These are phyloP conservation scores for Trichomalopsis sarcophagae DNA, from an alignment of 1,140 invertebrate species.

Conservation along the genomic window DNA sequence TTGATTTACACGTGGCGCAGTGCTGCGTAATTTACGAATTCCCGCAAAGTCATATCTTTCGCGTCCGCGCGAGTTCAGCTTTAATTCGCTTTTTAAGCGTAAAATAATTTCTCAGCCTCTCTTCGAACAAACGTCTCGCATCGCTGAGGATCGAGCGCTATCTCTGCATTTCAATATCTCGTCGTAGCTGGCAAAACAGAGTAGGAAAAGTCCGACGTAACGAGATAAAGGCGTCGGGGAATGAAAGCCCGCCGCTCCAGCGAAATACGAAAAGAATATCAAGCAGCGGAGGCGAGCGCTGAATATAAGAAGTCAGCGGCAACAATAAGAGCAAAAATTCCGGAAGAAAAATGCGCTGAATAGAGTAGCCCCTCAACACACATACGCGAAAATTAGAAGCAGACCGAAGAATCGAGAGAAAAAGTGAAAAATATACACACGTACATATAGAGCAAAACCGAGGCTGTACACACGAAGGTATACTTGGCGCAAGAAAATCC, in stretches of 20 bases:
- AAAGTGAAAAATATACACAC: constrained; percentile 64
- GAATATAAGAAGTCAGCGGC: background rate
- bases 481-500: constrained; percentile 65
- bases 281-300: background rate
- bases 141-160: background rate
- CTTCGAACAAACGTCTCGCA: background rate
- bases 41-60: background rate
- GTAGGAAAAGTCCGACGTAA: background rate
- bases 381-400: background rate
- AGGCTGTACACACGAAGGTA: background rate
- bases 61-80: no score
- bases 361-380: background rate
- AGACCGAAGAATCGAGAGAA: background rate
- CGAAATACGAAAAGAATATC: constrained; percentile 54
- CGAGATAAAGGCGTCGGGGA: background rate
- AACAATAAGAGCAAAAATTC: background rate
- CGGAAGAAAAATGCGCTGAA: background rate
- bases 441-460: constrained; percentile 44
- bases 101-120: background rate
- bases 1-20: background rate
- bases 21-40: background rate
- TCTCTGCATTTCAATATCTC: no score
- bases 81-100: no score
- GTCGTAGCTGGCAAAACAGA: background rate
- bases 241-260: constrained; percentile 1